phyloP scores from a whole-genome alignment of 2,797 vertebrate species.

The Sitta carolinensis region DNA sequence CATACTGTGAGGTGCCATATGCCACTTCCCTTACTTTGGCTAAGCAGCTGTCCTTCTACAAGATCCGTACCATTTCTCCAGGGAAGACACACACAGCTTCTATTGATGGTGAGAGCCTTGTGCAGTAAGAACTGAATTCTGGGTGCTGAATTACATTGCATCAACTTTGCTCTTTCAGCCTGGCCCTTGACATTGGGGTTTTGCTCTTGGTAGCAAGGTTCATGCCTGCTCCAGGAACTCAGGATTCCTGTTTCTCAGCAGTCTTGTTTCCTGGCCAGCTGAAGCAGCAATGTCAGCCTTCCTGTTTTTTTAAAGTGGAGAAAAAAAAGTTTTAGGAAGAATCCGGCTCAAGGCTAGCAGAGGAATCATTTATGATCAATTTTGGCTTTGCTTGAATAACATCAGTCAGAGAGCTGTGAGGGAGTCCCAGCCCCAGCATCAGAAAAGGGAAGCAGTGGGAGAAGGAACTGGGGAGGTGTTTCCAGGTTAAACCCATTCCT shows the following conservation, averaged over 20 bases:
- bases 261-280: background rate
- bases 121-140: background rate
- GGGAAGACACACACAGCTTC: conserved; percentile 96
- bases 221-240: background rate
- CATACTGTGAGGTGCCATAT: conserved; percentile 89
- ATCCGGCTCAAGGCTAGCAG: background rate
- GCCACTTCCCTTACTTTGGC: conserved; percentile 92
- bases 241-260: background rate
- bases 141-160: background rate
- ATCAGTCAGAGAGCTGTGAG: background rate
- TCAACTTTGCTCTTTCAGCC: background rate
- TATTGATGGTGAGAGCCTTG: conserved; percentile 88
- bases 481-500: background rate
- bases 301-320: background rate
- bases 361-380: background rate
- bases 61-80: conserved; percentile 88
- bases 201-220: background rate
- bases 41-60: conserved; percentile 92
- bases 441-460: background rate
- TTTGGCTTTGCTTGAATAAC: background rate
- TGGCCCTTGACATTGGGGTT: background rate
- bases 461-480: background rate
- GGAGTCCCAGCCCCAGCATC: background rate
- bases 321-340: background rate
- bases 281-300: background rate